A percentile compares a stretch with the other conserved stretches of the same genome.
Conservation (phyloP, 2,113 vertebrate species). For the Bubalus kerabau region DNA sequence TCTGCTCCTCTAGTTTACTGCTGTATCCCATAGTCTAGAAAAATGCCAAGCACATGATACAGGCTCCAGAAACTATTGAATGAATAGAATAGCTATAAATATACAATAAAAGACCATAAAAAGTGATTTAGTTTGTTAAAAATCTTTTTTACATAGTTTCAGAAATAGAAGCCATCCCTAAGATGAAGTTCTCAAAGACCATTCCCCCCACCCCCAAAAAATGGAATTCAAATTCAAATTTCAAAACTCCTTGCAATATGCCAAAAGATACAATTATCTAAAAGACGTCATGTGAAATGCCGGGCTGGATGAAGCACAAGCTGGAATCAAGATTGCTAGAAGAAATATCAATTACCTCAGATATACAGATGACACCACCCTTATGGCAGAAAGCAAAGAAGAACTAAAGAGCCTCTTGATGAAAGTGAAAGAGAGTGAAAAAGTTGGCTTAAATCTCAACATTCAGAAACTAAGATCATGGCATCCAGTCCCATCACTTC, state of each 20-base stretch:
- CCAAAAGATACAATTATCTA: conserved; percentile 28
- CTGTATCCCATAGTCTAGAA: not conserved
- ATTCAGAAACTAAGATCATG: not conserved
- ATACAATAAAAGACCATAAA: not conserved
- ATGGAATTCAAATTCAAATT: conserved; percentile 48
- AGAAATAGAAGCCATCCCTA: conserved; percentile 25
- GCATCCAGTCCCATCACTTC: not conserved
- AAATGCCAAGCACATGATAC: not conserved
- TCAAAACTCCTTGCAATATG: conserved; percentile 12
- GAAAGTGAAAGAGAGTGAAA: not conserved
- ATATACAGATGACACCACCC: not conserved
- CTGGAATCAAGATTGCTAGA: not conserved
- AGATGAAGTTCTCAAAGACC: conserved; percentile 19
- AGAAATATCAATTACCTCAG: not conserved
- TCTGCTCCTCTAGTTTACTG: not conserved
- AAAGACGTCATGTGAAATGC: not conserved
- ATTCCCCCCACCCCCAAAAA: not conserved
- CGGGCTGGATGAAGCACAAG: not conserved
- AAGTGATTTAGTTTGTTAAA: not conserved
- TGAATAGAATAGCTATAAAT: not conserved
- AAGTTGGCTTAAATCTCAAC: not conserved
- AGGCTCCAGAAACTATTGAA: not conserved
- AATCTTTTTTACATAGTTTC: conserved; percentile 14
- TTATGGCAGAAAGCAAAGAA: not conserved
- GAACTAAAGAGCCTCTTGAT: not conserved